phyloP scores from a whole-genome alignment of 2,797 vertebrate genomes.

The Menidia menidia region DNA sequence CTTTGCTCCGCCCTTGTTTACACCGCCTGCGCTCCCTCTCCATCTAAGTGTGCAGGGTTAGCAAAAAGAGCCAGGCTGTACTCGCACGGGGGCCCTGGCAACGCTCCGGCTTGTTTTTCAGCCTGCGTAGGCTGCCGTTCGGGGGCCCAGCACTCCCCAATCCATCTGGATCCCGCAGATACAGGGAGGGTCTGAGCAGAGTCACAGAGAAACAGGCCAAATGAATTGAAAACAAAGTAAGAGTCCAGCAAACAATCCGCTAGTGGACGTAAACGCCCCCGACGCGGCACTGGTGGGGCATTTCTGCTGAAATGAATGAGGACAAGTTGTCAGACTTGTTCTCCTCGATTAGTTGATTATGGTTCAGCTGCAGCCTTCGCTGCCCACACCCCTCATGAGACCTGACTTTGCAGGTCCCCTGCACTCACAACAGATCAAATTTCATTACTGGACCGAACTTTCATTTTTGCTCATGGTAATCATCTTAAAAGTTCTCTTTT shows the following conservation, averaged over 20 bases:
- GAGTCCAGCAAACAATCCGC: slow-evolving; percentile 4
- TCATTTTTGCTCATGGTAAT: too few relatives aligned
- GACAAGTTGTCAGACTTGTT: slow-evolving; percentile 1
- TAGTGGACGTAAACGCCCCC: not conserved
- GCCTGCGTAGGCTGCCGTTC: slow-evolving; percentile 51
- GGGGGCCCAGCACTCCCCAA: slow-evolving; percentile 28
- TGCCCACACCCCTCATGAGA: too few relatives aligned
- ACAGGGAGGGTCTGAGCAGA: slow-evolving; percentile 1
- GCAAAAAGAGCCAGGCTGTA: slow-evolving; percentile 46
- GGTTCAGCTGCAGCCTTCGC: too few relatives aligned
- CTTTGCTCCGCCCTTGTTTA: slow-evolving; percentile 35
- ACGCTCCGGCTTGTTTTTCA: slow-evolving; percentile 37
- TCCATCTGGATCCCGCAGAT: slow-evolving; percentile 50
- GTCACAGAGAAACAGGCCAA: slow-evolving; percentile 26
- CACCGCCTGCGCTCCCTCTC: slow-evolving; percentile 2
- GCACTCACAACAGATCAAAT: too few relatives aligned
- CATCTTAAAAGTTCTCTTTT: too few relatives aligned
- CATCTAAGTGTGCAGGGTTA: slow-evolving; percentile 35
- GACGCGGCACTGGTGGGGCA: not conserved
- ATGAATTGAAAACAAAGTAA: slow-evolving; percentile 30
- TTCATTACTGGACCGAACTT: too few relatives aligned
- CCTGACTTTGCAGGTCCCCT: too few relatives aligned
- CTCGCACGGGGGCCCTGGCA: slow-evolving; percentile 55
- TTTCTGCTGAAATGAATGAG: not conserved
- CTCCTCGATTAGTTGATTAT: not conserved